Conservation (phyloP, 2,113 vertebrate genomes). For the Callorhinus ursinus region DNA sequence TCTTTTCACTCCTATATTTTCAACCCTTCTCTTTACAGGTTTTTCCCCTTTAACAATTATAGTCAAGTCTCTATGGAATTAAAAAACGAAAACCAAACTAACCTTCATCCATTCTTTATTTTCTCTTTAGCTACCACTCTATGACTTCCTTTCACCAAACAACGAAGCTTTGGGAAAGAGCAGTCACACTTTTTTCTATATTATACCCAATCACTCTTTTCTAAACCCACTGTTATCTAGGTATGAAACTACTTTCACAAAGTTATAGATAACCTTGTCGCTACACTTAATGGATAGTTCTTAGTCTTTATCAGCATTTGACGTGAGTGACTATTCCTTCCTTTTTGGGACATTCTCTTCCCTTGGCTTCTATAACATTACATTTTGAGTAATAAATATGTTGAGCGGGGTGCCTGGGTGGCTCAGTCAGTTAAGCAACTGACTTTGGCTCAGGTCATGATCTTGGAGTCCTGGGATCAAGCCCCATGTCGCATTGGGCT, state of each 20-base stretch:
- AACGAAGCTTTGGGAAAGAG: not conserved
- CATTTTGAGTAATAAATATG: slow-evolving; percentile 16
- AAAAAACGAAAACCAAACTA: slow-evolving; percentile 17
- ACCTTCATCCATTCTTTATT: not conserved
- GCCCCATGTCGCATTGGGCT: too few relatives aligned
- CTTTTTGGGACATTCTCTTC: not conserved
- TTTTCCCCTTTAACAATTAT: not conserved
- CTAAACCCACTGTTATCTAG: not conserved
- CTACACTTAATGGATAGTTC: not conserved
- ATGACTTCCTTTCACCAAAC: not conserved
- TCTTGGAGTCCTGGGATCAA: too few relatives aligned
- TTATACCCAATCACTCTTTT: not conserved
- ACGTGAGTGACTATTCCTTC: not conserved
- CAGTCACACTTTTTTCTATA: not conserved
- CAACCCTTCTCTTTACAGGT: not conserved
- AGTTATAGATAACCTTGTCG: not conserved
- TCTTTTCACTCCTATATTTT: not conserved
- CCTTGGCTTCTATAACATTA: not conserved
- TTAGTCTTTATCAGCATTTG: not conserved
- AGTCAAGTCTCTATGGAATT: not conserved
- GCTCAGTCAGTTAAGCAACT: too few relatives aligned
- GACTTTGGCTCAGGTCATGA: too few relatives aligned
- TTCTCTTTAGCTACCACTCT: not conserved
- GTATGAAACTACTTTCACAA: slow-evolving; percentile 35
- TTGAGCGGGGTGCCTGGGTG: not conserved